Evolutionary conservation across 2,797 vertebrate species (phyloP), one percentile per base, ranked within the genome.

Genomic region (Enteromius trimaculatus): DNA sequence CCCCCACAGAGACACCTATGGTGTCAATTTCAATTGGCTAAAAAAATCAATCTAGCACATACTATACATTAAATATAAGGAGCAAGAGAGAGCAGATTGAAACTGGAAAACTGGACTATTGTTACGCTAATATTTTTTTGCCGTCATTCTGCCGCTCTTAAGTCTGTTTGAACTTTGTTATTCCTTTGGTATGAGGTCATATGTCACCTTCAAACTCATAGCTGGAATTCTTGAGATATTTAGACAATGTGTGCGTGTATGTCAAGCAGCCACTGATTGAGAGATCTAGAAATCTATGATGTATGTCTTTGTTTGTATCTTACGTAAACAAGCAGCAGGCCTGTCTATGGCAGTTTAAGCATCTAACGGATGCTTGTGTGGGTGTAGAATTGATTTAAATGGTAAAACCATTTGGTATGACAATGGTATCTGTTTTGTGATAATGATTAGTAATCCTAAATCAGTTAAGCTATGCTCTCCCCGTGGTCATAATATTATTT

Each of bases 401-500:
- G 37, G 64, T 23, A 81, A 65, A 84, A 42, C n/a, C 29, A 26
- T 76, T 65, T 74, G 64, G 47, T 58, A 51, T 68, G 55, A 72
- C 81, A 84, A n/a, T 79, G 44, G 60, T 74, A 65, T 77, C 81
- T 64, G 47, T 55, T 29, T 58, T 81, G 58, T 60, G 65, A 83
- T 76, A 55, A 76, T 76, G 51, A 58, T 23, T 76, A 53, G 78
- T 80, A 58, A 81, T 74, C 80, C 68, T 9, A 78, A 84, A 79
- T 80, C 81, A 53, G 85, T 86, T 76, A 80, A 79, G 72, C 49
- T 80, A 37, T 69, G 62, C 55, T 79, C 78, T 80, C 51, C 76
- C 82, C 82, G 37, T n/a, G 53, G 44, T 37, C 47, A 44, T 62
- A 13, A 19, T 39, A 77, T 44, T 21, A 77, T 21, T 44, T 64